Evolutionary conservation across 2,888 invertebrate genomes (phyloP).

Genomic region (Volucella inflata): DNA sequence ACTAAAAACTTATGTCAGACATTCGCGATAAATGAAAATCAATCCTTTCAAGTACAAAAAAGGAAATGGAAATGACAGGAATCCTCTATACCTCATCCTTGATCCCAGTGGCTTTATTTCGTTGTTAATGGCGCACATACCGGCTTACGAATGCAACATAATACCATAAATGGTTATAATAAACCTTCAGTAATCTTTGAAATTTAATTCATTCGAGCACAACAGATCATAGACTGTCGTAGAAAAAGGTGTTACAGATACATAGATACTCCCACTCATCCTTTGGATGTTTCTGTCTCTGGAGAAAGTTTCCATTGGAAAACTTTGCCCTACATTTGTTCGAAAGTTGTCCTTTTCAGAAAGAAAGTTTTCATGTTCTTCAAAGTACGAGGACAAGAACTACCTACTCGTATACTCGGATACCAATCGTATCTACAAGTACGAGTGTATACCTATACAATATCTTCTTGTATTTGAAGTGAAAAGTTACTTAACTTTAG

Average conservation of each 20-base stretch:
- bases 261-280: too few relatives aligned
- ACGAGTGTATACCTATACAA: too few relatives aligned
- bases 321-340: conserved; percentile 4
- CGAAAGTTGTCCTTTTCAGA: neutral
- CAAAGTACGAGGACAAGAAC: too few relatives aligned
- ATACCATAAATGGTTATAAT: conserved; percentile 19
- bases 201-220: conserved; percentile 12
- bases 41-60: conserved; percentile 52
- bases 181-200: conserved; percentile 23
- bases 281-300: neutral
- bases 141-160: conserved; percentile 19
- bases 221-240: neutral
- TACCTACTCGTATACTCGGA: too few relatives aligned
- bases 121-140: conserved; percentile 10
- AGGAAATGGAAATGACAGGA: neutral
- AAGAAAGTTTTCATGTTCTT: conserved; percentile 3
- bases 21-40: conserved; percentile 63
- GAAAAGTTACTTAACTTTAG: conserved; percentile 7
- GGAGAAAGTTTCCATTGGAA: neutral
- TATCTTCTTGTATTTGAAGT: too few relatives aligned
- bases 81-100: neutral
- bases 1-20: conserved; percentile 32
- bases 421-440: too few relatives aligned
- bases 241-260: neutral
- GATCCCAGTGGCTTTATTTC: neutral